Base-by-base conservation (phyloP, 2,888 invertebrate genomes). In the Slavum lentiscoides region DNA sequence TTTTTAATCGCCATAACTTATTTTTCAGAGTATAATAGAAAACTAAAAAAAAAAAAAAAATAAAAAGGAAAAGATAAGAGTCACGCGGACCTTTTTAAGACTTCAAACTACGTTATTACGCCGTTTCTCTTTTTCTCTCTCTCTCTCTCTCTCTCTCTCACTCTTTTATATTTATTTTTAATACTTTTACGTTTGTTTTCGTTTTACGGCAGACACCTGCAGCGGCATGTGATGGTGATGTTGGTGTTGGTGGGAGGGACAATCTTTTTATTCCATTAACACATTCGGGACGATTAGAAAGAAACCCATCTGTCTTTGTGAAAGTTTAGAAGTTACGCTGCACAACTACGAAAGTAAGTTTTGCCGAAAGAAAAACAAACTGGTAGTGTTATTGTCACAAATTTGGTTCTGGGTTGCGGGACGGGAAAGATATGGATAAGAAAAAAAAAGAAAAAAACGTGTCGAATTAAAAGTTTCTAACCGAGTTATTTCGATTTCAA, bases 401-500 rank as follows among this genome's bases (percentile, higher is more conserved):
- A 67, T 75, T 67, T 37, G 58, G 58, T 30, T 30, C 30, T 30
- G 30, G 30, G 30, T 1, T 30, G 15, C 49, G 13, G 49, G 43
- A 11, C 15, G 49, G 15, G 49, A 49, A 11, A 49, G 11, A 49
- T n/a, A n/a, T n/a, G n/a, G 13, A 49, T 11, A 49, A 49, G 15
- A 13, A 11, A 13, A 13, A 0, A 8, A 67, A 39, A 43, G 17
- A 19, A 58, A 58, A 75, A 75, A 67, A 67, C 58, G 75, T 75
- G 58, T 43, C 67, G 58, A 67, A 67, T 43, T 58, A 59, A 75
- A 75, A 75, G 58, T 75, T 75, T 75, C 58, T 43, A 67, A 75
- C 75, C 43, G 0, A n/a, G 75, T 67, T 75, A 75, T 75, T 75
- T 67, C n/a, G 75, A 67, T 67, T 75, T 75, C 58, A 43, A 75